Evolutionary conservation across 2,888 invertebrate genomes (phyloP).

Genomic region (Lycia hirtaria): DNA sequence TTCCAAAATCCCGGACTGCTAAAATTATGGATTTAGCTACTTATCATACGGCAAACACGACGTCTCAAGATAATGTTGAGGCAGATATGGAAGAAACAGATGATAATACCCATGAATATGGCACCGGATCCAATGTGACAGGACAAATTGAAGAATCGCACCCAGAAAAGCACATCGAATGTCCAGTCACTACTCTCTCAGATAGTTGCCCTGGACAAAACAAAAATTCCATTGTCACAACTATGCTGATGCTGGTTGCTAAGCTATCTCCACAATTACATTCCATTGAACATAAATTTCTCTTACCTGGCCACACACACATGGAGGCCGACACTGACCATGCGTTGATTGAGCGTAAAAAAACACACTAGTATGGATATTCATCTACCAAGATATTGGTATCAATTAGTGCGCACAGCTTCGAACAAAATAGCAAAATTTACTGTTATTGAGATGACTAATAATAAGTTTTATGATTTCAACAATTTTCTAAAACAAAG

Average conservation of each 20-base stretch:
- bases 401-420: constrained; percentile 40
- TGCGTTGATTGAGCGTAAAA: constrained; percentile 19
- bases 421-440: constrained; percentile 38
- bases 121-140: too few species aligned
- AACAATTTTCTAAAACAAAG: constrained; percentile 34
- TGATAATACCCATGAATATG: too few species aligned
- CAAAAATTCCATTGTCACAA: constrained; percentile 23
- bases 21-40: too few species aligned
- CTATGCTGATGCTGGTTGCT: constrained; percentile 33
- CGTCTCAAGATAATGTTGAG: too few species aligned
- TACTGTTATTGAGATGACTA: constrained; percentile 37
- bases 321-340: constrained; percentile 38
- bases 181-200: too few species aligned
- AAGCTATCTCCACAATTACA: constrained; percentile 29
- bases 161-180: too few species aligned
- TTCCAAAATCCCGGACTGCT: too few species aligned
- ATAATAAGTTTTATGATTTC: constrained; percentile 35
- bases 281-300: constrained; percentile 42
- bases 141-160: too few species aligned
- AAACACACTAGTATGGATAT: constrained; percentile 34
- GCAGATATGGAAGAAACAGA: too few species aligned
- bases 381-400: constrained; percentile 42
- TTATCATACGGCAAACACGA: too few species aligned
- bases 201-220: too few species aligned
- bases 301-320: constrained; percentile 41